phyloP scores from a whole-genome alignment of 1,140 invertebrate genomes.

The Formica selysi region DNA sequence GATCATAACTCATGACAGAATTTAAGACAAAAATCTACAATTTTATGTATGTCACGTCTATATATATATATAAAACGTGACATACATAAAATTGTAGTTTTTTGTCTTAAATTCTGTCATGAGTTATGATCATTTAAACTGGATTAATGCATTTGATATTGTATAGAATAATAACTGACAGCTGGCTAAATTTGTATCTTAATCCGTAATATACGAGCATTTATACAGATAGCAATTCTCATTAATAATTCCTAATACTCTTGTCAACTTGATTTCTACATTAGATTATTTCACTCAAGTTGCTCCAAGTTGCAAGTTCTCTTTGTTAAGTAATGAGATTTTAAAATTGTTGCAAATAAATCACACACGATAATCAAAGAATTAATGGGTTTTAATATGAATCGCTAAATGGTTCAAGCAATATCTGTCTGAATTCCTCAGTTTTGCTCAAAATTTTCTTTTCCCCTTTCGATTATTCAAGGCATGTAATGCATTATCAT shows the following conservation, averaged over 20 bases:
- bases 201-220: slow-evolving; percentile 13
- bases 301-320: neutral
- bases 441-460: neutral
- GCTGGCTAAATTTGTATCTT: neutral
- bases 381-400: neutral
- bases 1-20: no score
- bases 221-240: neutral
- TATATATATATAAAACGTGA: no score
- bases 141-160: neutral
- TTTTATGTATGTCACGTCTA: no score
- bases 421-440: neutral
- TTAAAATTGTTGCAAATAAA: neutral
- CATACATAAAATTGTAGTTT: no score
- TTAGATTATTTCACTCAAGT: slow-evolving; percentile 1
- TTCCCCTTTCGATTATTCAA: neutral
- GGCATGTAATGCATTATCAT: neutral
- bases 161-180: neutral
- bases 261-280: neutral
- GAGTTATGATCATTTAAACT: no score
- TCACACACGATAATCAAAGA: neutral
- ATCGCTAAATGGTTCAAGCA: neutral
- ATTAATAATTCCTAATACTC: neutral
- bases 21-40: no score
- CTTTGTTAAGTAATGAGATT: no score
- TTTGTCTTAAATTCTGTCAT: no score